Base-by-base conservation (phyloP, 2,113 vertebrate species). In the Zapornia atra region DNA sequence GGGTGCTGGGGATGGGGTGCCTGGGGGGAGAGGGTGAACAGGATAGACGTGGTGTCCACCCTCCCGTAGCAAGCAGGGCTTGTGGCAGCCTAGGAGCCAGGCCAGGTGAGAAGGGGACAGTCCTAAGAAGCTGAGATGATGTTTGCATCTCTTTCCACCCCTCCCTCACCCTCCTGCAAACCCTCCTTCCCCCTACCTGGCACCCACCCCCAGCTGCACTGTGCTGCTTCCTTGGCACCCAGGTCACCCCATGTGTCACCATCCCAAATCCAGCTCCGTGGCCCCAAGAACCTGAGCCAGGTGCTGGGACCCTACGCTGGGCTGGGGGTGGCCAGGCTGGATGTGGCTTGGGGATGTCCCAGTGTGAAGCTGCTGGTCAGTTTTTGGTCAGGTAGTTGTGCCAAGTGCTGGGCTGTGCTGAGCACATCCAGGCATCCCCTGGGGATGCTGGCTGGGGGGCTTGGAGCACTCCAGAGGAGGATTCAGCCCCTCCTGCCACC, bases 401-500 rank as follows among this genome's bases (percentile, higher is more conserved):
- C 3, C 3, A 13, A 33, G 38, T 15, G 5, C 46, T 8, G 10
- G 50, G 21, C 42, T 69, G 44, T 73, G 33, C 18, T 1, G 7
- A 26, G 61, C 24, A 9, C 40, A 33, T 57, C 50, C 51, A 26
- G 34, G 26, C 16, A 33, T 42, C 21, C 53, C 42, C 24, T 1
- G 1, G 20, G 40, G n/a, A 36, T 80, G 63, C 40, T 2, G 4
- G 31, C 40, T 14, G 3, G 0, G 0, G 40, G 22, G 48, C 65
- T 71, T 4, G 2, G 22, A 46, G 56, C 22, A 4, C 54, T 73
- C 1, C 1, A 46, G 46, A 56, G 53, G 50, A 54, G 29, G 53
- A 38, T 61, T 87, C 31, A 38, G 20, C 40, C 7, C 8, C 20
- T 69, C 18, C 44, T 68, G 36, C 0, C 0, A 31, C 8, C 34